These are phyloP conservation scores for Sympetrum striolatum DNA, from an alignment of 2,888 invertebrate genomes.

Conservation along the genomic window DNA sequence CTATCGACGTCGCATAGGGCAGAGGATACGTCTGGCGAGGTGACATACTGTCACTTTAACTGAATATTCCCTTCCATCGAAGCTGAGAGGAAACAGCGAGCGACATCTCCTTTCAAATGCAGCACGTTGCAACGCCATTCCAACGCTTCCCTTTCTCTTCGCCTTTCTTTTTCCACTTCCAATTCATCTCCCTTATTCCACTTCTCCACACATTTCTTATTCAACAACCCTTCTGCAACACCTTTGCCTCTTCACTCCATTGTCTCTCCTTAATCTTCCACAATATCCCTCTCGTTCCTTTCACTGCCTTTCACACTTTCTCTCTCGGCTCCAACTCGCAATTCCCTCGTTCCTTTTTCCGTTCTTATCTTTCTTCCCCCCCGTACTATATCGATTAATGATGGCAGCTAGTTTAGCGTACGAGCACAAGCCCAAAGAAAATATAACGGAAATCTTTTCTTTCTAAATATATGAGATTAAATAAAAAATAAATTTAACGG, in stretches of 20 bases:
- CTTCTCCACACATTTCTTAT: not conserved
- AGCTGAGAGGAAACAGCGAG: not conserved
- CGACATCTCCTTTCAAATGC: constrained; percentile 1
- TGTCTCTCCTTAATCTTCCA: not conserved
- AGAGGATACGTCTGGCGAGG: not conserved
- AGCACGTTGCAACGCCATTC: not conserved
- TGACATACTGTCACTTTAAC: not conserved
- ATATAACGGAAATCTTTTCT: no score
- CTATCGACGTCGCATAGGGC: not conserved
- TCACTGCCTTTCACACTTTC: not conserved
- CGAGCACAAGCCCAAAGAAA: no score
- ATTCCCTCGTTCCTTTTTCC: not conserved
- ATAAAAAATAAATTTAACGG: no score
- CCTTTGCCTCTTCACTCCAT: not conserved
- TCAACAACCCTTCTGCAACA: not conserved
- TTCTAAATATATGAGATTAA: no score
- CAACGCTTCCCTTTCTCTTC: not conserved
- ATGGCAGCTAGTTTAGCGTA: no score
- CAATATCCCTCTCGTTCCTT: not conserved
- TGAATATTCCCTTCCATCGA: not conserved
- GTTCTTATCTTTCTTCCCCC: no score
- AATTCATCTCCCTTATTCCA: not conserved
- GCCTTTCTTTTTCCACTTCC: not conserved
- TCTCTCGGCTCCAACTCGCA: not conserved
- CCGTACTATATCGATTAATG: no score